Evolutionary conservation across 2,888 invertebrate genomes (phyloP).

Genomic region (Tetragonula carbonaria): DNA sequence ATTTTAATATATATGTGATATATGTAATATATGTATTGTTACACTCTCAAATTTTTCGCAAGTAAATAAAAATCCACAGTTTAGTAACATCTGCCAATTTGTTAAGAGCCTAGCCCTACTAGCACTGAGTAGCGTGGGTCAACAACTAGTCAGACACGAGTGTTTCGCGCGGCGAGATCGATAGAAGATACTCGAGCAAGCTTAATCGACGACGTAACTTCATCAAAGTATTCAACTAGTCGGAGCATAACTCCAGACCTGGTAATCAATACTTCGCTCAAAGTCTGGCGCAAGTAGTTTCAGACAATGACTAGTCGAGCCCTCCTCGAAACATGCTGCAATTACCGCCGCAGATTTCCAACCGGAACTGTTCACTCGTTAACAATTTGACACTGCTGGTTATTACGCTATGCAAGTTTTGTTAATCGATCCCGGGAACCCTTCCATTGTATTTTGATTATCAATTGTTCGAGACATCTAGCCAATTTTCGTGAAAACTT

Average conservation of each 20-base stretch:
- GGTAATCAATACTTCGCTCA: constrained; percentile 43
- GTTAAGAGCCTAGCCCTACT: too few species aligned
- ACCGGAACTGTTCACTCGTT: background rate
- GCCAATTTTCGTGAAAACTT: background rate
- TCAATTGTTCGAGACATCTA: background rate
- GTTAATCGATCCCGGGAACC: background rate
- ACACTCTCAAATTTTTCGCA: background rate
- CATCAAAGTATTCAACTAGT: constrained; percentile 44
- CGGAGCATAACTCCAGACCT: constrained; percentile 31
- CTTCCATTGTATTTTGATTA: background rate
- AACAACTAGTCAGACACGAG: background rate
- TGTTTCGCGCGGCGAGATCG: background rate
- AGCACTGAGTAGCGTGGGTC: constrained; percentile 9
- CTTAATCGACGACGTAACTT: constrained; percentile 35
- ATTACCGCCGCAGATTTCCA: constrained; percentile 31
- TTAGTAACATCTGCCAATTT: background rate
- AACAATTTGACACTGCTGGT: constrained; percentile 7
- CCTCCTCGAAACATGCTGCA: constrained; percentile 12
- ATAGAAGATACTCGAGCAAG: constrained; percentile 20
- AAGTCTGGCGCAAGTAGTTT: constrained; percentile 34
- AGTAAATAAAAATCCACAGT: background rate
- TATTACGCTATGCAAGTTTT: background rate
- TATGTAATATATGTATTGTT: too few species aligned
- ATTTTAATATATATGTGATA: too few species aligned
- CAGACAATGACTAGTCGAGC: constrained; percentile 32